Evolutionary conservation across 2,888 invertebrate species (phyloP), one percentile per base, ranked within the genome.

Genomic region (Melanostoma scalare): DNA sequence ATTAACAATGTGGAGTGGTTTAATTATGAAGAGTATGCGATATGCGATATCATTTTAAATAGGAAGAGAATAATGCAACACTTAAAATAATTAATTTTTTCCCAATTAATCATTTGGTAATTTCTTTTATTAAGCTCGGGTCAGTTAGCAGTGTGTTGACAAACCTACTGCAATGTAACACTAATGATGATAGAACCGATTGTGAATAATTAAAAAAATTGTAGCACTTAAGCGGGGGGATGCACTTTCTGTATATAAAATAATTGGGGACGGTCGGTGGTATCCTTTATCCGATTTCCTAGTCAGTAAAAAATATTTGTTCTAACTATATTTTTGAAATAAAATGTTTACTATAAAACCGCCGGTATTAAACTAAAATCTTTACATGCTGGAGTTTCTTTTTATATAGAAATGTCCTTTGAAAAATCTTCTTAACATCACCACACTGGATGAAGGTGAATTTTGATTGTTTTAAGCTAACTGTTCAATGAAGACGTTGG

Each of bases 31-130:
- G 20, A 20, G 20, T 20, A 20, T 20, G 20, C 20, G 20, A 20
- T 20, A 20, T 20, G 20, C 20, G 20, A 20, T 20, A 20, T 1
- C 31, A 30, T 30, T 33, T 31, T 6, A 40, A 46, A 33, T 38
- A n/a, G 42, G 38, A 48, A 38, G 8, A 4, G 40, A 31, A 31
- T 20, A 71, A 77, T 58, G 33, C n/a, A 40, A 73, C 38, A 78
- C 72, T 82, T 63, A 68, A 36, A 61, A 56, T 81, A 81, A 81
- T 81, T 71, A 77, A 72, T 52, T 36, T 42, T 50, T 46, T n/a
- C 6, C 30, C 60, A 33, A 60, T 60, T 44, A 60, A 60, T 33
- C 44, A 20, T 20, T 20, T 20, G 20, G 20, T 20, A 20, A 20
- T 20, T 20, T 20, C 1, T 20, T 20, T 20, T 20, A 20, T 20